phyloP scores from a whole-genome alignment of 2,113 vertebrate species.

The Megaceryle torquata region DNA sequence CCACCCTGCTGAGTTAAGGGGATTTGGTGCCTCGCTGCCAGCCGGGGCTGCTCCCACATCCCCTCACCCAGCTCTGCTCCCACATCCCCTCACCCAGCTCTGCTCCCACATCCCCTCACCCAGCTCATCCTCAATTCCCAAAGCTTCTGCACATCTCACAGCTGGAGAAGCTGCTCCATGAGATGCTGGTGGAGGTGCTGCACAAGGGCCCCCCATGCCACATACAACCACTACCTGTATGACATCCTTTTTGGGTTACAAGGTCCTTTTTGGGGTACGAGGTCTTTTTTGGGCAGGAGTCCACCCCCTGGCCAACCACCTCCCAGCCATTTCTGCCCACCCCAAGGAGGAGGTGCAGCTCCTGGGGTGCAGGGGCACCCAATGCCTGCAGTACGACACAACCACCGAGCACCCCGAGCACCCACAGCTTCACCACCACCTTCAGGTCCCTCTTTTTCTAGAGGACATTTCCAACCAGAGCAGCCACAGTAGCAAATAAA shows the following conservation, averaged over 20 bases:
- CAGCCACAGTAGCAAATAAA: neutral
- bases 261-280: neutral
- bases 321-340: conserved; percentile 13
- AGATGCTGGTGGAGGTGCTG: conserved; percentile 31
- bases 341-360: conserved; percentile 36
- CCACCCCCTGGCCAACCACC: neutral
- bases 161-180: neutral
- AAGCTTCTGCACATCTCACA: conserved; percentile 1
- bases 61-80: neutral
- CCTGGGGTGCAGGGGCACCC: conserved; percentile 35
- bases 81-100: neutral
- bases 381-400: conserved; percentile 4
- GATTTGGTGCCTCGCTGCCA: neutral
- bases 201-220: neutral
- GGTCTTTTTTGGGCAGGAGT: neutral
- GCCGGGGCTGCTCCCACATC: neutral
- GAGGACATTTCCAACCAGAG: neutral
- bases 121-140: conserved; percentile 22
- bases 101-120: neutral
- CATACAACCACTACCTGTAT: neutral
- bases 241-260: neutral
- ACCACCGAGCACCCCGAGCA: neutral
- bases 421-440: neutral
- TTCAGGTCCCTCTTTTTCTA: neutral
- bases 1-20: neutral